These are phyloP conservation scores for Spatulosminthurus flaviceps DNA, from an alignment of 2,888 invertebrate species.

Conservation along the genomic window DNA sequence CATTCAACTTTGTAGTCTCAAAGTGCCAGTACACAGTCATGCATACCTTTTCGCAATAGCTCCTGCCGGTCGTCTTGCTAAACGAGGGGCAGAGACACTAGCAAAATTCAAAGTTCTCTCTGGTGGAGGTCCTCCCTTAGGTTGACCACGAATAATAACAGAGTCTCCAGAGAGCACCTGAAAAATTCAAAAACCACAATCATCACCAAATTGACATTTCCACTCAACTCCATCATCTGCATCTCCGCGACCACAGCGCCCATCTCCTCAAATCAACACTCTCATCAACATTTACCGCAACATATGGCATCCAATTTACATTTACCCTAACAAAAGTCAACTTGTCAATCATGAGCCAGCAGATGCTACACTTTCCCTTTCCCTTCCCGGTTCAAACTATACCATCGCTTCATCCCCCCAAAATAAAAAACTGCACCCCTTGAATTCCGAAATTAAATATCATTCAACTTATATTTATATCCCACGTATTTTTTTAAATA, in stretches of 20 bases:
- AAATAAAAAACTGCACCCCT: neutral
- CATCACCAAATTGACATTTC: neutral
- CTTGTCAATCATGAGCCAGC: neutral
- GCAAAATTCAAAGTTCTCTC: conserved; percentile 92
- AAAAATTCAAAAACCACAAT: conserved; percentile 63
- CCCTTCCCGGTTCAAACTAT: neutral
- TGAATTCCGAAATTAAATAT: neutral
- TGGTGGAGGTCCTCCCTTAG: conserved; percentile 85
- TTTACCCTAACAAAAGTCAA: neutral
- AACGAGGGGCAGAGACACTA: conserved; percentile 90
- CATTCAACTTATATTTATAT: too few species aligned
- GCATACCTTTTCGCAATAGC: conserved; percentile 64
- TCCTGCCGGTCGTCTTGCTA: conserved; percentile 79
- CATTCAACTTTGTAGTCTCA: too few species aligned
- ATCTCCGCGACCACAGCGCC: neutral
- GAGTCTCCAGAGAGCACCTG: conserved; percentile 97
- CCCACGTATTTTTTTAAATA: too few species aligned
- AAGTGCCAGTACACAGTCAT: conserved; percentile 45
- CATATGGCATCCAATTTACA: neutral
- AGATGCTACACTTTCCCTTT: conserved; percentile 14
- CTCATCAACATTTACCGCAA: neutral
- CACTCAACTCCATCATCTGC: neutral
- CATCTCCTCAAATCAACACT: too few species aligned
- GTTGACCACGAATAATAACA: conserved; percentile 86
- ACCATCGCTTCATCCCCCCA: neutral